Conservation (phyloP, 2,888 invertebrate species). For the Dendrolimus pini region DNA sequence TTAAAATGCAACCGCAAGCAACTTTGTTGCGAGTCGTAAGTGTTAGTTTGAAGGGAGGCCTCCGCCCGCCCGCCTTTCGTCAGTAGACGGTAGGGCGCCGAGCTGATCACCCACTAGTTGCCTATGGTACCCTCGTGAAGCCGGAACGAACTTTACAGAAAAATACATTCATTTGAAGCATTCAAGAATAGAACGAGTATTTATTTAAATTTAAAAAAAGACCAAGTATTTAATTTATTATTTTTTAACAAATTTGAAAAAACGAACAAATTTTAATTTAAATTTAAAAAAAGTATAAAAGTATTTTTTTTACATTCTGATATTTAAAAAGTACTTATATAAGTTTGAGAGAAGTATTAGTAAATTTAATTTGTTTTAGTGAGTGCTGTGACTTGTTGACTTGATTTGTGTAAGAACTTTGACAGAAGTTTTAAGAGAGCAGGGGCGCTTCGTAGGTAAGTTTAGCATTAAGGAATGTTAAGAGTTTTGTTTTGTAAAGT, state of each 20-base stretch:
- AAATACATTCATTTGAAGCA: background rate
- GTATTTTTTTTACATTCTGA: background rate
- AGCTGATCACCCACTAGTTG: constrained; percentile 44
- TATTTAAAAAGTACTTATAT: too few relatives aligned
- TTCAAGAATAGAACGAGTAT: background rate
- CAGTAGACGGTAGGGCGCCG: constrained; percentile 50
- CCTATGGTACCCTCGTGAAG: background rate
- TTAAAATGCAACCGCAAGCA: background rate
- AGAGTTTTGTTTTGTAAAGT: too few relatives aligned
- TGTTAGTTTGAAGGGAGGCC: constrained; percentile 10
- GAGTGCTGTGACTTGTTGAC: too few relatives aligned
- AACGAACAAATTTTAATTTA: background rate
- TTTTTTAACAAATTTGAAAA: background rate
- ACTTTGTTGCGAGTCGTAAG: background rate
- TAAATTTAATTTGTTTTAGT: too few relatives aligned
- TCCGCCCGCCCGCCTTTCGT: constrained; percentile 28
- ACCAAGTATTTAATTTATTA: background rate
- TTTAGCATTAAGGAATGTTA: too few relatives aligned
- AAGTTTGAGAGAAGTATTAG: too few relatives aligned
- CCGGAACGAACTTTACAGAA: background rate
- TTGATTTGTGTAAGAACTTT: too few relatives aligned
- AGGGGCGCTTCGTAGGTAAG: too few relatives aligned
- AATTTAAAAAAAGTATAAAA: background rate
- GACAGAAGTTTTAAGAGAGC: too few relatives aligned
- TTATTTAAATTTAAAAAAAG: background rate